phyloP scores from a whole-genome alignment of 1,140 invertebrate species.

The Antheraea pernyi region DNA sequence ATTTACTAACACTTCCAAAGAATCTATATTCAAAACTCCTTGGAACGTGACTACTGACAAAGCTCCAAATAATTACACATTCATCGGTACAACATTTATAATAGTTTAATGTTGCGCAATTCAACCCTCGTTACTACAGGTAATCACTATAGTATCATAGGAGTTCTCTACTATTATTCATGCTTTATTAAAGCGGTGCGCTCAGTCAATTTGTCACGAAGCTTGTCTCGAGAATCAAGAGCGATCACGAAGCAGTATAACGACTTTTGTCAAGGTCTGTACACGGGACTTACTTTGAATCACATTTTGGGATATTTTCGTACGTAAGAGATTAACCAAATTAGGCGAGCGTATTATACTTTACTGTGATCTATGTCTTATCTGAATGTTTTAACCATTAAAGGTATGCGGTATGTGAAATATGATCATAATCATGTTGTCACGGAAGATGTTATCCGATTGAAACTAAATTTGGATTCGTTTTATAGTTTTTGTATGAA shows the following conservation, averaged over 20 bases:
- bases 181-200: slow-evolving; percentile 9
- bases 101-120: slow-evolving; percentile 33
- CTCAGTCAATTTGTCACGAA: slow-evolving; percentile 42
- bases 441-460: background rate
- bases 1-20: too few species aligned
- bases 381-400: background rate
- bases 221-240: slow-evolving; percentile 28
- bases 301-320: background rate
- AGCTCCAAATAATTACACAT: slow-evolving; percentile 47
- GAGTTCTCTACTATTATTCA: slow-evolving; percentile 4
- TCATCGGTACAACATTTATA: slow-evolving; percentile 31
- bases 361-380: background rate
- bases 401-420: background rate
- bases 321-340: background rate
- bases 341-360: background rate
- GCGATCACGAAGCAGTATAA: slow-evolving; percentile 35
- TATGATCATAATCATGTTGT: background rate
- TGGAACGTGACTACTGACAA: slow-evolving; percentile 48
- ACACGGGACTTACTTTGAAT: background rate
- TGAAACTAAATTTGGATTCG: background rate
- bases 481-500: too few species aligned
- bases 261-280: slow-evolving; percentile 13
- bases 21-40: too few species aligned
- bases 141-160: background rate
- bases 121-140: slow-evolving; percentile 18